phyloP scores from a whole-genome alignment of 1,140 invertebrate species.

The Oncopodura yosiiana region DNA sequence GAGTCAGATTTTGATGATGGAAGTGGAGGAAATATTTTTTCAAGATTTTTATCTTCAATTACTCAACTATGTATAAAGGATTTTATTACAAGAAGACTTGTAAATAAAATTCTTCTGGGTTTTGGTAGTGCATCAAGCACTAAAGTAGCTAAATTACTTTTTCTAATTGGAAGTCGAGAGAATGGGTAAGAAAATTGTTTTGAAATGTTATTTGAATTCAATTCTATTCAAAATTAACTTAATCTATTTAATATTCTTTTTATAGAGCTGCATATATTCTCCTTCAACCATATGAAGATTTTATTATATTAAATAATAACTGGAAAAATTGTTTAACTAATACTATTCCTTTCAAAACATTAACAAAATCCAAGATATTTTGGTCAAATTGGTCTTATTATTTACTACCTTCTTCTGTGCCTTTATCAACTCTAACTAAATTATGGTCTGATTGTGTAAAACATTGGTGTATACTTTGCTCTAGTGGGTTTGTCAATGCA shows the following conservation, averaged over 20 bases:
- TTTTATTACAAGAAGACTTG: constrained; percentile 17
- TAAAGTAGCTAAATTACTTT: constrained; percentile 17
- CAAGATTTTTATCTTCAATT: constrained; percentile 6
- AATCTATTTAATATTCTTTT: constrained; percentile 7
- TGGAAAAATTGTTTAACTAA: constrained; percentile 21
- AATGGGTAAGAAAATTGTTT: not conserved
- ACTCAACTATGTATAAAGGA: not conserved
- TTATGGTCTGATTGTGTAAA: constrained; percentile 6
- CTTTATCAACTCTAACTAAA: not conserved
- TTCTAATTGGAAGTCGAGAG: constrained; percentile 5
- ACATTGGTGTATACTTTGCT: constrained; percentile 12
- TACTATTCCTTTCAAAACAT: constrained; percentile 14
- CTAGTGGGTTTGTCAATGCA: constrained; percentile 1
- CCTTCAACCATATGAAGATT: constrained; percentile 13
- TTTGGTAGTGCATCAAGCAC: constrained; percentile 1
- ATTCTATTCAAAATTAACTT: not conserved
- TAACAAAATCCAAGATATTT: constrained; percentile 7
- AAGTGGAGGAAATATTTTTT: constrained; percentile 3
- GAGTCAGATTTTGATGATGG: not conserved
- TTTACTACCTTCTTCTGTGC: not conserved
- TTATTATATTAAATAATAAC: constrained; percentile 5
- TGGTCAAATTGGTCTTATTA: constrained; percentile 21
- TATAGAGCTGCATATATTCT: constrained; percentile 2
- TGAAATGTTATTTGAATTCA: not conserved
- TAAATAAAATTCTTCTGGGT: constrained; percentile 15